Base-by-base conservation (phyloP, 2,797 vertebrate species). In the Ptychadena robeensis region DNA sequence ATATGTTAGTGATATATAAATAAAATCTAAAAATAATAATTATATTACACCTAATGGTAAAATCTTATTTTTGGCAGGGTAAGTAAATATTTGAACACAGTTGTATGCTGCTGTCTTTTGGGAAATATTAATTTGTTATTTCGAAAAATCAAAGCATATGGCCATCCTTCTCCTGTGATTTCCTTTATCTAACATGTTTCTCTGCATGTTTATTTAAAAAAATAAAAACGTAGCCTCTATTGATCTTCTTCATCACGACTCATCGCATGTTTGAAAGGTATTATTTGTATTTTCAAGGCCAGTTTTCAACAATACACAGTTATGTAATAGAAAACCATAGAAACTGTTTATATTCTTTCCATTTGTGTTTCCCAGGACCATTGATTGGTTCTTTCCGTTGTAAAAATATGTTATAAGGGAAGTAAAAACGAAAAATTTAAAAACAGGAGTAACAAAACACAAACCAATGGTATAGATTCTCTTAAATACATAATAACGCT, bases 401-500 rank as follows among this genome's bases (percentile, higher is more conserved):
- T 76, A 32, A 69, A 38, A 48, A 57, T 12, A 53, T 40, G 37
- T 64, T 57, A 32, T 78, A 31, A 27, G 4, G 8, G 44, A 38
- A 61, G 48, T 32, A 27, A 63, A 70, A 35, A 35, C 48, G 34
- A 27, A 70, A 53, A 71, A 15, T 22, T 65, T 0, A 53, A 34
- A 18, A 59, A 31, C 35, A 44, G 22, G 35, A 82, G 30, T 70
- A 40, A 69, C 61, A 76, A 25, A 53, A 28, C 22, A 57, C 27
- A 22, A 38, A 5, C 9, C 18, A 69, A 70, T 35, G 37, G 31
- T 30, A 32, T 25, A 8, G 25, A 66, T 65, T 44, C 28, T 44
- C 8, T 34, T 31, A 34, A 64, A 63, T 12, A 28, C 37, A 63
- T 77, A 61, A 61, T 79, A 79, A 70, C 77, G 31, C 27, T 8